Percentiles rank a stretch among this genome's conserved stretches.
Conservation (phyloP, 2,888 invertebrate genomes). For the Eledone cirrhosa region DNA sequence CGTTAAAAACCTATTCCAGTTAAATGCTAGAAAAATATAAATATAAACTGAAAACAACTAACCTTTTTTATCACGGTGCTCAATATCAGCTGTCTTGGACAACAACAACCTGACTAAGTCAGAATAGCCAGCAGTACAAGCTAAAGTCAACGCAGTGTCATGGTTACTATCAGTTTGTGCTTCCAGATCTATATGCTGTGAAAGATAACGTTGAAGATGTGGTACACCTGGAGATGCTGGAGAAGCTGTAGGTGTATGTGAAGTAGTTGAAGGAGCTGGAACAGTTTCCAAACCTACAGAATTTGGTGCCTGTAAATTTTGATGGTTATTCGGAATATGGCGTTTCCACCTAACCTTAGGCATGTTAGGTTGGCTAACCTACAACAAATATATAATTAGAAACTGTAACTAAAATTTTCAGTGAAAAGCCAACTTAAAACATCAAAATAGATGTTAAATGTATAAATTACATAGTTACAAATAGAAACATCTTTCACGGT, state of each 20-base stretch:
- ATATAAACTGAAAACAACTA: background rate
- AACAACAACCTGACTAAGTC: conserved; percentile 93
- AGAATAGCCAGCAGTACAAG: conserved; percentile 92
- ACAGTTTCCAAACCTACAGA: conserved; percentile 44
- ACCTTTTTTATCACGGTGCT: conserved; percentile 95
- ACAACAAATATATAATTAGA: background rate
- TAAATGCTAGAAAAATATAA: no score
- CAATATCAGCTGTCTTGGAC: conserved; percentile 92
- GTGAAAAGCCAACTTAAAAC: no score
- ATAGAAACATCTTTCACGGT: no score
- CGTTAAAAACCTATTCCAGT: no score
- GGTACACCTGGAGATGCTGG: conserved; percentile 55
- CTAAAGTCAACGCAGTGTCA: conserved; percentile 96
- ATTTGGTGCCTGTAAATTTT: background rate
- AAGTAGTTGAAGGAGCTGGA: conserved; percentile 56
- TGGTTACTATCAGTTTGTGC: conserved; percentile 98
- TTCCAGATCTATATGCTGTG: conserved; percentile 79
- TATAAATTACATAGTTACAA: no score
- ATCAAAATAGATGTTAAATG: no score
- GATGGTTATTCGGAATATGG: background rate
- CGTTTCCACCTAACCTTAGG: conserved; percentile 10
- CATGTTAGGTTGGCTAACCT: conserved; percentile 19
- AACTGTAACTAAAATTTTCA: no score
- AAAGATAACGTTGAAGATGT: conserved; percentile 66
- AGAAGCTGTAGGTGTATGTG: conserved; percentile 59